Conservation (phyloP, 2,888 invertebrate genomes). For the Smittia aterrima region DNA sequence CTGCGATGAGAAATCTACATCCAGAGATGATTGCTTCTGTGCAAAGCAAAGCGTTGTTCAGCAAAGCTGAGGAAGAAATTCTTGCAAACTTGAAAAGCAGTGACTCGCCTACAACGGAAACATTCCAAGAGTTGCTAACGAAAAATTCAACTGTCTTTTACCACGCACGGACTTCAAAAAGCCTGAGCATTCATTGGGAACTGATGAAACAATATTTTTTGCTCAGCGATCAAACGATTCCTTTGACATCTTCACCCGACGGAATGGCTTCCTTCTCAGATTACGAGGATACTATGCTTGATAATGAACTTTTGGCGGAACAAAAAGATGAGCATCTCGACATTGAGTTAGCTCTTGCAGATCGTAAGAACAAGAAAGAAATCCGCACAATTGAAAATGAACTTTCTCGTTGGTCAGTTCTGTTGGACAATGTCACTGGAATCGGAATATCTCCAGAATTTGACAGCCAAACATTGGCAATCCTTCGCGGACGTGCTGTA, state of each 20-base stretch:
- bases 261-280: constrained; percentile 79
- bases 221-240: constrained; percentile 82
- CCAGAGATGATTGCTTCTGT: constrained; percentile 85
- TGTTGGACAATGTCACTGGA: constrained; percentile 87
- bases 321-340: constrained; percentile 79
- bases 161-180: constrained; percentile 80
- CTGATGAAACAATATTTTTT: constrained; percentile 88
- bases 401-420: constrained; percentile 83
- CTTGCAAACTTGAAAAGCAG: constrained; percentile 76
- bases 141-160: constrained; percentile 85
- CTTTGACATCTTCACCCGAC: constrained; percentile 58
- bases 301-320: constrained; percentile 72
- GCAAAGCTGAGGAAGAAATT: constrained; percentile 83
- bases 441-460: constrained; percentile 78
- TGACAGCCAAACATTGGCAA: constrained; percentile 90
- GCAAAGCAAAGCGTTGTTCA: constrained; percentile 85
- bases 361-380: constrained; percentile 77
- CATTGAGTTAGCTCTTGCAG: constrained; percentile 70
- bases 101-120: constrained; percentile 69
- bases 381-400: constrained; percentile 88
- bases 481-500: constrained; percentile 85
- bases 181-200: constrained; percentile 86
- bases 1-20: constrained; percentile 91
- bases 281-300: constrained; percentile 84
- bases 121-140: constrained; percentile 80